Evolutionary conservation across 1,140 invertebrate genomes (phyloP), one percentile per base, ranked within the genome.

Genomic region (Drosophila pallidifrons): DNA sequence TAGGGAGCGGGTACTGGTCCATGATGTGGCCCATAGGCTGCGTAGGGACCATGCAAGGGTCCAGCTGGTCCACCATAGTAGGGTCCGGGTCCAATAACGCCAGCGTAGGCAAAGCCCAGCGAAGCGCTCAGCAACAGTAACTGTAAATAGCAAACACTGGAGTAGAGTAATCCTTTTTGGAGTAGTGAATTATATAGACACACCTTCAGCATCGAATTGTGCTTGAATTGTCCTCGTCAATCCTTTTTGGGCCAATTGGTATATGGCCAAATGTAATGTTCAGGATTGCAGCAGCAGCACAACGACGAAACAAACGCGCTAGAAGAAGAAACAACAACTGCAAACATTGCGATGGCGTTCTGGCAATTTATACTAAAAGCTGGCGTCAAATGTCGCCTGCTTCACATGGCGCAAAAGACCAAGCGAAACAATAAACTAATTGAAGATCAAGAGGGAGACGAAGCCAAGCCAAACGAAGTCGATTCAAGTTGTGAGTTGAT

Each of bases 361-460:
- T 88, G 81, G 67, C 85, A 81, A 89, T 91, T 91, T 91, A 91
- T 91, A 91, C 47, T 58, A 77, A 75, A 77, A 71, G 49, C 46
- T 82, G 63, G 75, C 81, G 68, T 61, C 88, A 91, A 91, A 91
- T 91, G 88, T 91, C 88, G 88, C 83, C 88, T 72, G 88, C 83
- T 91, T 91, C 88, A 91, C 88, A 91, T 91, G 88, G 77, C 35
- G 63, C 77, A 70, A 74, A 74, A 74, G 59, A 64, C 71, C 64
- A 75, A 77, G 80, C 68, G 61, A 65, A 82, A 82, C 85, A 88
- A 81, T 85, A 89, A 88, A 89, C 85, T 89, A 88, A 88, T 88
- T 88, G 79, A 80, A 85, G 85, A 89, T 81, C 78, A 81, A 79
- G 70, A 67, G 73, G 68, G 54, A 70, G 46, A 25, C 49, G 32